Percentiles rank a stretch among this genome's conserved stretches.
Evolutionary conservation across 2,113 vertebrate genomes (phyloP).

Genomic region (human): GRCh38 chr6:74575001-74575500

Average conservation of each 20-base stretch:
- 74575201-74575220: not conserved
- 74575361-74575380: too few relatives aligned
- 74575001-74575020: not conserved
- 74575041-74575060: not conserved
- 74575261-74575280: not conserved
- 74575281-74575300: slow-evolving; percentile 12
- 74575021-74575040: not conserved
- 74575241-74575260: not conserved
- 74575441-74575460: too few relatives aligned
- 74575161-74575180: not conserved
- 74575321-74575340: not conserved
- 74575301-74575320: not conserved
- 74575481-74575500: too few relatives aligned
- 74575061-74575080: not conserved
- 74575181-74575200: not conserved
- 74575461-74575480: too few relatives aligned
- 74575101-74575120: not conserved
- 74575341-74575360: not conserved
- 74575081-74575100: not conserved
- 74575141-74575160: not conserved
- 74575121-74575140: not conserved
- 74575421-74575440: too few relatives aligned
- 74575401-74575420: too few relatives aligned
- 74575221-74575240: not conserved
- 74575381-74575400: too few relatives aligned